phyloP scores from a whole-genome alignment of 2,797 vertebrate genomes.

The Craterocephalus amniculus region DNA sequence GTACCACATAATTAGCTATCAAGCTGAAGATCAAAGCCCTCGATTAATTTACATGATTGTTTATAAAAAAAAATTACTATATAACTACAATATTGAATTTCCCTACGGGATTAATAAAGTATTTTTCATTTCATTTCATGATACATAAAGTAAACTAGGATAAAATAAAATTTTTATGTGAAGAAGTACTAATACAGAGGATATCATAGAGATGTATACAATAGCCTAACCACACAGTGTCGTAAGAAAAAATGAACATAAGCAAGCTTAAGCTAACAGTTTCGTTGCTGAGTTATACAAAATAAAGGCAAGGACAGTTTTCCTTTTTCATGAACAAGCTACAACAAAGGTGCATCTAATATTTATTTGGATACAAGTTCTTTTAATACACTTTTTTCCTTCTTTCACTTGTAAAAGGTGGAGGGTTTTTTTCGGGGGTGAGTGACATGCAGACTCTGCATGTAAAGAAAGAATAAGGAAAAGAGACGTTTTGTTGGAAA shows the following conservation, averaged over 20 bases:
- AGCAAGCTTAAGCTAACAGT: neutral
- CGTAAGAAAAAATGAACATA: neutral
- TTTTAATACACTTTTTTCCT: too few species aligned
- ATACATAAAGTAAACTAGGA: neutral
- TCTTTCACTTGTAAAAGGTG: too few species aligned
- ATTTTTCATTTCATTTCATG: too few species aligned
- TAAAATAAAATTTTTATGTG: neutral
- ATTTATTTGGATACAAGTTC: neutral
- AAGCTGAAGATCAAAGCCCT: too few species aligned
- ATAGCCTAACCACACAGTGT: too few species aligned
- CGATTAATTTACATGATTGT: too few species aligned
- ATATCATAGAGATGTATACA: neutral
- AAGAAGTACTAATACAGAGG: neutral
- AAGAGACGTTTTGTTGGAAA: neutral
- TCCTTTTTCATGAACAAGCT: too few species aligned
- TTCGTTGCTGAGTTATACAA: neutral
- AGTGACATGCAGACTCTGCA: neutral
- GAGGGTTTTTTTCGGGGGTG: too few species aligned
- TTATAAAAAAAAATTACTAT: too few species aligned
- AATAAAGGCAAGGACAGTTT: too few species aligned
- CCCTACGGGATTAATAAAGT: too few species aligned
- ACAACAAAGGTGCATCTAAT: neutral
- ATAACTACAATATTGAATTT: too few species aligned
- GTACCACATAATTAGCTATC: neutral
- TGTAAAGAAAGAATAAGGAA: neutral